Evolutionary conservation across 2,113 vertebrate genomes (phyloP).

Genomic region (Myanophis thanlyinensis): DNA sequence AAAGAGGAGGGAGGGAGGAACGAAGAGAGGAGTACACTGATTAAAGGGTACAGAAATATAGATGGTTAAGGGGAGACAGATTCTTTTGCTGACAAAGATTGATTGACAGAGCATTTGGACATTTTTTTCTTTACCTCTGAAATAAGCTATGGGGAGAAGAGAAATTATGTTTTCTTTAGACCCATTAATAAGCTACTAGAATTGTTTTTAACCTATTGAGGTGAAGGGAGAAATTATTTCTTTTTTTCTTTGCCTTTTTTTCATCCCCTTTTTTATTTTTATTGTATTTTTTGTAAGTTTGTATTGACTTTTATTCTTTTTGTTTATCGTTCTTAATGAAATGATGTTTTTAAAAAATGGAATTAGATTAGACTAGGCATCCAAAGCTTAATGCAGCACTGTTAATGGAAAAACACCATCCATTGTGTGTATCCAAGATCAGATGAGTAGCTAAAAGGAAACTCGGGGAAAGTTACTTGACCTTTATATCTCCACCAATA

Average conservation of each 20-base stretch:
- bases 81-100: neutral
- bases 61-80: neutral
- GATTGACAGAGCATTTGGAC: neutral
- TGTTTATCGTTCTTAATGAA: neutral
- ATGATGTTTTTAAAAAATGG: no score
- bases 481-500: neutral
- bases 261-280: neutral
- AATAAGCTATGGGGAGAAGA: neutral
- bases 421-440: neutral
- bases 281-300: neutral
- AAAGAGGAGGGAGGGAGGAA: neutral
- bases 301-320: neutral
- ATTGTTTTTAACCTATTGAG: neutral
- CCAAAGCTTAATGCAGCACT: neutral
- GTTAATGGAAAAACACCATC: neutral
- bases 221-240: neutral
- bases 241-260: neutral
- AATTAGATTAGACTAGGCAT: neutral
- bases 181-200: neutral
- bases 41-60: neutral
- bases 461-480: neutral
- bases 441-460: neutral
- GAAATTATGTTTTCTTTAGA: neutral
- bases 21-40: neutral
- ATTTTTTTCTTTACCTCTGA: neutral